phyloP scores from a whole-genome alignment of 1,140 invertebrate genomes.

The Acyrthosiphon pisum region DNA sequence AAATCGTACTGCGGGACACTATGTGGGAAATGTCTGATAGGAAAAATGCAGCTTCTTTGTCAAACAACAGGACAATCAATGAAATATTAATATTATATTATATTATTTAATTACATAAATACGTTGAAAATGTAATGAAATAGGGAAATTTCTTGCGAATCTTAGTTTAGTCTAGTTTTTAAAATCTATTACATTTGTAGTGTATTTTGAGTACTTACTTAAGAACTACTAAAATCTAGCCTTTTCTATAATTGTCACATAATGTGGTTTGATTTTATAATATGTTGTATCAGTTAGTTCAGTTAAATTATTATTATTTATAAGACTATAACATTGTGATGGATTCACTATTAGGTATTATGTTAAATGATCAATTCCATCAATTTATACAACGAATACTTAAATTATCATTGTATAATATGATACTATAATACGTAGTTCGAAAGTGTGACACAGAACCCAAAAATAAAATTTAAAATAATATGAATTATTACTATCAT shows the following conservation, averaged over 20 bases:
- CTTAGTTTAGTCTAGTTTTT: too few relatives aligned
- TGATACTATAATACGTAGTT: not conserved
- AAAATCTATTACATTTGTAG: not conserved
- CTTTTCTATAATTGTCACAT: not conserved
- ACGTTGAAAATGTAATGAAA: too few relatives aligned
- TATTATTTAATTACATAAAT: too few relatives aligned
- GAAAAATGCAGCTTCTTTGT: too few relatives aligned
- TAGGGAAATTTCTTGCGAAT: too few relatives aligned
- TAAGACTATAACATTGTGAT: not conserved
- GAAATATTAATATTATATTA: too few relatives aligned
- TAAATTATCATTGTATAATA: not conserved
- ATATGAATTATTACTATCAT: not conserved
- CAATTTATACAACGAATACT: not conserved
- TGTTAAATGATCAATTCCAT: not conserved
- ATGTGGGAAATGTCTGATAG: too few relatives aligned
- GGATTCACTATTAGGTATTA: not conserved
- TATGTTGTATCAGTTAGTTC: not conserved
- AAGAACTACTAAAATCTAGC: not conserved
- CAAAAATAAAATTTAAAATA: not conserved
- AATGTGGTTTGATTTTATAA: not conserved
- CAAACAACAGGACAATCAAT: too few relatives aligned
- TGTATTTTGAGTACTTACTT: not conserved
- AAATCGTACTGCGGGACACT: too few relatives aligned
- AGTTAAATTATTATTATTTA: not conserved
- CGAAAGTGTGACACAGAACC: not conserved